Conservation (phyloP, 64 coral and sea anemone species). For the Montipora sp. region DNA sequence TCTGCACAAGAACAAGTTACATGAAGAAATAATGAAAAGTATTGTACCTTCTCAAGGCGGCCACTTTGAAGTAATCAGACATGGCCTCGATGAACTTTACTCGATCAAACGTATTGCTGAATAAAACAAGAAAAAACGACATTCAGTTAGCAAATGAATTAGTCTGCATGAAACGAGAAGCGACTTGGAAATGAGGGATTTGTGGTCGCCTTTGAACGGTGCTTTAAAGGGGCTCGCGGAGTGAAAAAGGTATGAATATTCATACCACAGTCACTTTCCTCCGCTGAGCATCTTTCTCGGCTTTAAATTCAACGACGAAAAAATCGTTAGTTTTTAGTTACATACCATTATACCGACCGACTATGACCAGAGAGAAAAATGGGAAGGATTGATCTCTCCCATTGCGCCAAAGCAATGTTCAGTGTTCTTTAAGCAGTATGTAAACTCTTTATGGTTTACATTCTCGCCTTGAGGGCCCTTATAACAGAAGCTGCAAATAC, state of each 20-base stretch:
- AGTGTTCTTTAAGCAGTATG: not conserved
- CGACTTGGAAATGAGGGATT: not conserved
- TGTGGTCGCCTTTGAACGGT: not conserved
- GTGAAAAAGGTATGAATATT: not conserved
- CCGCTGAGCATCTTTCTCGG: not conserved
- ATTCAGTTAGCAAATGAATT: not conserved
- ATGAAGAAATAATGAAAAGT: too few relatives aligned
- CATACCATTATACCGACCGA: too few relatives aligned
- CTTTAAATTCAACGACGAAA: not conserved
- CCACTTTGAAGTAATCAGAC: conserved; percentile 69
- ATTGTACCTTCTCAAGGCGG: conserved; percentile 57
- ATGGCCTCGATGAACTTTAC: conserved; percentile 78
- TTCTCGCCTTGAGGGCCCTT: not conserved
- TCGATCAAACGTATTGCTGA: conserved; percentile 67
- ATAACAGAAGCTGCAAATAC: not conserved
- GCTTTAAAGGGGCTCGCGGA: too few relatives aligned
- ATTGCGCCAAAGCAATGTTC: not conserved
- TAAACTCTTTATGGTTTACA: not conserved
- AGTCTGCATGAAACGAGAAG: not conserved
- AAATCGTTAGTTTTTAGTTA: not conserved
- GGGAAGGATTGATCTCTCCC: not conserved
- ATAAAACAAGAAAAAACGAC: not conserved
- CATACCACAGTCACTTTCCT: not conserved
- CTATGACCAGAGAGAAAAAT: not conserved
- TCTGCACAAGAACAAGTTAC: too few relatives aligned